phyloP scores from a whole-genome alignment of 2,888 invertebrate genomes.

The Thera obeliscata region DNA sequence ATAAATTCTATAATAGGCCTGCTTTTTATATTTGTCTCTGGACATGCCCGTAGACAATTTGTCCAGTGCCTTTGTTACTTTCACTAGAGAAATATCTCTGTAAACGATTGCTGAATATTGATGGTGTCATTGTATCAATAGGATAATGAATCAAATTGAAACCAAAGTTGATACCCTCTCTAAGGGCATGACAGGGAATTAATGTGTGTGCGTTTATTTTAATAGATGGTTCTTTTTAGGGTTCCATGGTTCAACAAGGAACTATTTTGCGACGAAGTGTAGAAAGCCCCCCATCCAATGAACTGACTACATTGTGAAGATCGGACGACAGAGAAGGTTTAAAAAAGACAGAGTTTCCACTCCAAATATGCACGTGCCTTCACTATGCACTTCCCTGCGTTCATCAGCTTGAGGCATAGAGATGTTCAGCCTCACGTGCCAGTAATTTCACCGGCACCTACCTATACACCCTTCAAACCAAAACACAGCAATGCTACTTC shows the following conservation, averaged over 20 bases:
- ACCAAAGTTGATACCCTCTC: not conserved
- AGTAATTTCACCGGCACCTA: too few species aligned
- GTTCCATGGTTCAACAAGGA: not conserved
- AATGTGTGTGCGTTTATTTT: conserved; percentile 19
- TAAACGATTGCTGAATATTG: conserved; percentile 28
- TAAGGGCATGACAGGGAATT: conserved; percentile 15
- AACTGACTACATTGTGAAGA: too few species aligned
- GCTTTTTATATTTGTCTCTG: not conserved
- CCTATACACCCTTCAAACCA: too few species aligned
- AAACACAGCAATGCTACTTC: too few species aligned
- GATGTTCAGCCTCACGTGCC: too few species aligned
- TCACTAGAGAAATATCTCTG: conserved; percentile 10
- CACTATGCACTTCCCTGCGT: too few species aligned
- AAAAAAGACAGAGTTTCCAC: too few species aligned
- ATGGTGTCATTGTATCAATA: conserved; percentile 28
- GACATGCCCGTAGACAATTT: not conserved
- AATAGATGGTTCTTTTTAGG: conserved; percentile 10
- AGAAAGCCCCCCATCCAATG: too few species aligned
- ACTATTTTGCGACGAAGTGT: not conserved
- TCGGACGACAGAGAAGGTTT: too few species aligned
- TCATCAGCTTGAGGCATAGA: too few species aligned
- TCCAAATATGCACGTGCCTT: too few species aligned
- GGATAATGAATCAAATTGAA: conserved; percentile 29
- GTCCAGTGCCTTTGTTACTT: not conserved
- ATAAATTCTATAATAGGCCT: not conserved